Evolutionary conservation across 1,140 invertebrate species (phyloP).

Genomic region (Paralvinella palmiformis): DNA sequence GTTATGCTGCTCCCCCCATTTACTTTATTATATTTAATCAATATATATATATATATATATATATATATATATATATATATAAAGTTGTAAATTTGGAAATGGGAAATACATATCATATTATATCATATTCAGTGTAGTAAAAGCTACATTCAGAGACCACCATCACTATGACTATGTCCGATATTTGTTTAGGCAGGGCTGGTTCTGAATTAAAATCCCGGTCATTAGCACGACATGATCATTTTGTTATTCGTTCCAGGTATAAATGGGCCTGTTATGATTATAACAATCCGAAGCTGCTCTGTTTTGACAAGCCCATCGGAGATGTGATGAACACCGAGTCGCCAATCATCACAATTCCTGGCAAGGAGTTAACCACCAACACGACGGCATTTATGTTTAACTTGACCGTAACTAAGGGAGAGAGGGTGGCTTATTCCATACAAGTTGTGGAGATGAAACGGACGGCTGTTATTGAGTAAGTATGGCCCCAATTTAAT

Average conservation of each 20-base stretch:
- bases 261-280: slow-evolving; percentile 10
- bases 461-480: background rate
- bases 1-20: too few species aligned
- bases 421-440: background rate
- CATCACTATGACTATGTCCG: too few species aligned
- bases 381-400: slow-evolving; percentile 17
- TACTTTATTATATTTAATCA: too few species aligned
- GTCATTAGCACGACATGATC: slow-evolving; percentile 7
- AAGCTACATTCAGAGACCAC: too few species aligned
- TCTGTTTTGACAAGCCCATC: background rate
- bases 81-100: too few species aligned
- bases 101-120: too few species aligned
- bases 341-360: background rate
- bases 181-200: too few species aligned
- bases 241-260: slow-evolving; percentile 5
- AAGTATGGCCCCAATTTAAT: too few species aligned
- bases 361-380: background rate
- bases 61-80: too few species aligned
- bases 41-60: too few species aligned
- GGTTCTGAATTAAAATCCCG: slow-evolving; percentile 21
- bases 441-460: slow-evolving; percentile 18
- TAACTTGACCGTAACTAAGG: slow-evolving; percentile 16
- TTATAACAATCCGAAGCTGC: background rate
- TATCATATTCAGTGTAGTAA: too few species aligned
- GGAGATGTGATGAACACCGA: too few species aligned